These are phyloP conservation scores for Actinernus sp. DNA, from an alignment of 92 coral and sea anemone genomes.

Conservation along the genomic window DNA sequence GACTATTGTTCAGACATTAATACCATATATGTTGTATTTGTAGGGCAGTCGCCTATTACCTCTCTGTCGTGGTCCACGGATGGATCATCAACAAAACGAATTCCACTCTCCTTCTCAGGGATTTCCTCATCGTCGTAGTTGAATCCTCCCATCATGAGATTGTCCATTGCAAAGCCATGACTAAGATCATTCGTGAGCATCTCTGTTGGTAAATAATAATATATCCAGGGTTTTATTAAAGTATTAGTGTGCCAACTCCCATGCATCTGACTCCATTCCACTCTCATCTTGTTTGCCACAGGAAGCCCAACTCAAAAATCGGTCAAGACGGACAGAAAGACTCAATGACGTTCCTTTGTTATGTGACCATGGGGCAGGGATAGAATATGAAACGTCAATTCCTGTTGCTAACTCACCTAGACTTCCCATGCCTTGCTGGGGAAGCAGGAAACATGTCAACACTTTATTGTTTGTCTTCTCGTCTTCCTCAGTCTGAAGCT, in stretches of 20 bases:
- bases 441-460: constrained; percentile 91
- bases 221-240: too few species aligned
- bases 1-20: too few species aligned
- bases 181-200: constrained; percentile 69
- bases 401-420: constrained; percentile 58
- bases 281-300: too few species aligned
- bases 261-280: too few species aligned
- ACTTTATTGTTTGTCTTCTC: constrained; percentile 90
- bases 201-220: constrained; percentile 32
- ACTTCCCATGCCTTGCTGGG: constrained; percentile 94
- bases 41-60: constrained; percentile 11
- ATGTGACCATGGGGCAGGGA: too few species aligned
- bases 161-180: constrained; percentile 80
- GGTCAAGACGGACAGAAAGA: too few species aligned
- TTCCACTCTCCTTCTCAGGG: constrained; percentile 48
- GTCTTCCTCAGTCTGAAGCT: constrained; percentile 97
- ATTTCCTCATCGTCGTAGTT: constrained; percentile 42
- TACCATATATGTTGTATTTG: too few species aligned
- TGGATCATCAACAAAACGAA: constrained; percentile 72
- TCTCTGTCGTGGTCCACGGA: constrained; percentile 66
- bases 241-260: too few species aligned
- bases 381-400: too few species aligned
- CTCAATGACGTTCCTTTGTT: too few species aligned
- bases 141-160: constrained; percentile 51
- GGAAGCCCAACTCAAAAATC: neutral